A percentile compares a stretch with the other conserved stretches of the same genome.
phyloP scores from a whole-genome alignment of 2,797 vertebrate genomes.

The Halcyon leucocephala region DNA sequence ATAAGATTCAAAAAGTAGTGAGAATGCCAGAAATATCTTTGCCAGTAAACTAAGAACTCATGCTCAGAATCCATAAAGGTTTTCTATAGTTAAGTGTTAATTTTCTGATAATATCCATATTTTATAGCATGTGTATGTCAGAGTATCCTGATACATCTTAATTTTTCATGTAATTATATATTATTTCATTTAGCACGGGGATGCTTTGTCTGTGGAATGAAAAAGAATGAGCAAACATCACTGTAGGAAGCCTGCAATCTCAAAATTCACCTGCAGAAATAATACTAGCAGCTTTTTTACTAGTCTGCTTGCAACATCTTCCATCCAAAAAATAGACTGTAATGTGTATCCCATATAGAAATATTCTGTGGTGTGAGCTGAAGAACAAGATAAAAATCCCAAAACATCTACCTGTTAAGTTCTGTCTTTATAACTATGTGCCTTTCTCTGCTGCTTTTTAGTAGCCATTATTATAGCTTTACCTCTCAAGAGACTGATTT shows the following conservation, averaged over 20 bases:
- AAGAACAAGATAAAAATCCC: neutral
- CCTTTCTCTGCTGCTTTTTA: neutral
- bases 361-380: neutral
- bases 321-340: neutral
- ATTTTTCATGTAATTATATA: neutral
- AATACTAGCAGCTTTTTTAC: neutral
- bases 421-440: neutral
- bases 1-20: neutral
- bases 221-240: neutral
- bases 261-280: neutral
- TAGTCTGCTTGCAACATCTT: neutral
- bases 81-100: neutral
- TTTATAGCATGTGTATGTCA: neutral
- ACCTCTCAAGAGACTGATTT: neutral
- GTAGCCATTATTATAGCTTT: neutral
- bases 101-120: neutral
- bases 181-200: neutral
- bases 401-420: neutral
- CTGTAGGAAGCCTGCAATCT: neutral
- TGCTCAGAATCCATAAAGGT: neutral
- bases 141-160: neutral
- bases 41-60: neutral
- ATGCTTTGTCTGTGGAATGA: neutral
- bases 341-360: neutral
- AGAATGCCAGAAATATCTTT: neutral